These are phyloP conservation scores for Dione vanillae DNA, from an alignment of 2,888 invertebrate species.

Conservation along the genomic window DNA sequence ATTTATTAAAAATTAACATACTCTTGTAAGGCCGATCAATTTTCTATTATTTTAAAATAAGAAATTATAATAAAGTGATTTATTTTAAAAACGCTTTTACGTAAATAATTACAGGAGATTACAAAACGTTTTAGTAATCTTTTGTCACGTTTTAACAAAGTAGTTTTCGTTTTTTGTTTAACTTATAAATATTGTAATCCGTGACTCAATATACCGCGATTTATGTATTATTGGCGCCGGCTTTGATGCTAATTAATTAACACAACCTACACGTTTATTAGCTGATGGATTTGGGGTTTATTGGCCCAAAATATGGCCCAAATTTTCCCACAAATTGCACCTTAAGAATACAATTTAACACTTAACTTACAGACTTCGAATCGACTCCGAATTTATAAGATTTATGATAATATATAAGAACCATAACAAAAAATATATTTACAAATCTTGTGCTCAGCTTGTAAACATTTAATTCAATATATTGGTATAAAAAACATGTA, in stretches of 20 bases:
- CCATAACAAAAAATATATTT: neutral
- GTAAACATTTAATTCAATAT: neutral
- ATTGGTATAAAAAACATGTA: neutral
- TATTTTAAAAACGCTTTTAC: constrained; percentile 6
- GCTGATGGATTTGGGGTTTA: constrained; percentile 48
- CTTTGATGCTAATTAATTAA: constrained; percentile 71
- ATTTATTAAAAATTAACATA: constrained; percentile 51
- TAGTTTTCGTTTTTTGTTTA: constrained; percentile 8
- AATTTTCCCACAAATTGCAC: constrained; percentile 8
- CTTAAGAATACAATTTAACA: neutral
- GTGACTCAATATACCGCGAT: constrained; percentile 48
- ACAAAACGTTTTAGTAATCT: neutral
- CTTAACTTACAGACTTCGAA: too few relatives aligned
- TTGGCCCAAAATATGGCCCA: constrained; percentile 31
- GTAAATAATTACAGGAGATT: neutral
- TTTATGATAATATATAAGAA: too few relatives aligned
- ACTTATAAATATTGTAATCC: constrained; percentile 19
- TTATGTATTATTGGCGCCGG: constrained; percentile 59
- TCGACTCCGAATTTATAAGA: too few relatives aligned
- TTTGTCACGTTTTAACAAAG: neutral
- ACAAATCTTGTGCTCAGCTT: neutral
- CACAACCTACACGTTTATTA: constrained; percentile 57
- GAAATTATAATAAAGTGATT: neutral
- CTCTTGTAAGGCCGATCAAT: constrained; percentile 33
- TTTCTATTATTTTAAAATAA: constrained; percentile 23